phyloP scores from a whole-genome alignment of 2,888 invertebrate genomes.

The Ditylenchus weischeri region DNA sequence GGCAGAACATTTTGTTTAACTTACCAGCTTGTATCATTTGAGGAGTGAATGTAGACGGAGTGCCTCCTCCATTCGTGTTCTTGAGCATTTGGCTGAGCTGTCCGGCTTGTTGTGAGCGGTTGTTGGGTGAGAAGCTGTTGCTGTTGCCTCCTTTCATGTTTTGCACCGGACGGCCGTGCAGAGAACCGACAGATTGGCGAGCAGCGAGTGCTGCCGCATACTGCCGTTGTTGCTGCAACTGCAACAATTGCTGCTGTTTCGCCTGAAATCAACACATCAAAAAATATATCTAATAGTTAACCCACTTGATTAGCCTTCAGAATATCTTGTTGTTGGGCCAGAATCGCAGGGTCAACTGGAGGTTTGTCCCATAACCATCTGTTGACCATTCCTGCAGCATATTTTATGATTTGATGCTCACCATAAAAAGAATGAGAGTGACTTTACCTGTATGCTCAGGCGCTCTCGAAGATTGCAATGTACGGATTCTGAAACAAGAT shows the following conservation, averaged over 20 bases:
- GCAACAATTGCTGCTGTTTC: slow-evolving; percentile 17
- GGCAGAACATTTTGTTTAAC: background rate
- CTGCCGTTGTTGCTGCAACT: slow-evolving; percentile 28
- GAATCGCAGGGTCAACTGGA: slow-evolving; percentile 50
- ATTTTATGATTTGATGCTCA: too few species aligned
- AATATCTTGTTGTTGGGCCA: slow-evolving; percentile 42
- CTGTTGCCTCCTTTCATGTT: background rate
- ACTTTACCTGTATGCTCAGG: slow-evolving; percentile 35
- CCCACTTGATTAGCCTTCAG: too few species aligned
- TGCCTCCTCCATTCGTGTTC: background rate
- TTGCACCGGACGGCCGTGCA: too few species aligned
- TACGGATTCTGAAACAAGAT: slow-evolving; percentile 11
- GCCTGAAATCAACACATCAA: background rate
- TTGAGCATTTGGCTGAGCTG: slow-evolving; percentile 2
- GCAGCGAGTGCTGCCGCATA: slow-evolving; percentile 15
- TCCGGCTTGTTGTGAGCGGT: background rate
- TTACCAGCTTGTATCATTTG: slow-evolving; percentile 28
- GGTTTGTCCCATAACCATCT: slow-evolving; percentile 57
- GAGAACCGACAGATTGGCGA: too few species aligned
- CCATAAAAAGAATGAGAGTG: too few species aligned
- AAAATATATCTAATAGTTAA: too few species aligned
- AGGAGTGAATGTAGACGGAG: slow-evolving; percentile 17
- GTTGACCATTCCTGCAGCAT: slow-evolving; percentile 37
- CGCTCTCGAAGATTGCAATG: slow-evolving; percentile 28
- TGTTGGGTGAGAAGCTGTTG: slow-evolving; percentile 16